phyloP scores from a whole-genome alignment of 2,888 invertebrate species.

The Drosophila heteroneura region DNA sequence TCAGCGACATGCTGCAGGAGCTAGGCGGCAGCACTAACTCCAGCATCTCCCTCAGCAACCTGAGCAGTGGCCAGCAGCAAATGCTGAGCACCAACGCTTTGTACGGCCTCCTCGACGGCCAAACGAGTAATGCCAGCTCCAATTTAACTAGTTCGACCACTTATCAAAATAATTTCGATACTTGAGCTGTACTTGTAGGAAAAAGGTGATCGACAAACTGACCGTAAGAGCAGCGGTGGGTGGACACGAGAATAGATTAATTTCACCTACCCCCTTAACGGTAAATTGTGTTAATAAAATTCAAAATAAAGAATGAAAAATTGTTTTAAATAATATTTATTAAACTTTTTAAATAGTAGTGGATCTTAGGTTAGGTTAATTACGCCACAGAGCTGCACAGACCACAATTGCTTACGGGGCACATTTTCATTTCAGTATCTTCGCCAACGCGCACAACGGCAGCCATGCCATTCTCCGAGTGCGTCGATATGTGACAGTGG shows the following conservation, averaged over 20 bases:
- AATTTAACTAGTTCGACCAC: slow-evolving; percentile 41
- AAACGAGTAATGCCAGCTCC: slow-evolving; percentile 43
- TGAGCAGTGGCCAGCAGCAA: slow-evolving; percentile 48
- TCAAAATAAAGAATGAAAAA: not conserved
- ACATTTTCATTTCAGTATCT: slow-evolving; percentile 81
- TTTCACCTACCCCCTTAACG: not conserved
- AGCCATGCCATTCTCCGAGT: slow-evolving; percentile 83
- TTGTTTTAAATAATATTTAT: not conserved
- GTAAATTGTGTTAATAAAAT: slow-evolving; percentile 3
- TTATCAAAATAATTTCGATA: slow-evolving; percentile 47
- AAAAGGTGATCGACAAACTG: not conserved
- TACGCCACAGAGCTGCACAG: slow-evolving; percentile 76
- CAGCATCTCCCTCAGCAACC: slow-evolving; percentile 45
- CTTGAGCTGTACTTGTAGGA: not conserved
- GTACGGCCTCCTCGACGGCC: slow-evolving; percentile 63
- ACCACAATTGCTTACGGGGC: slow-evolving; percentile 83
- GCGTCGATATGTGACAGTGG: slow-evolving; percentile 82
- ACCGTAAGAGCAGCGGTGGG: not conserved
- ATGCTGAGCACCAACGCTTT: slow-evolving; percentile 42
- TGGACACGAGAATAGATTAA: not conserved
- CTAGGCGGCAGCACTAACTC: slow-evolving; percentile 64
- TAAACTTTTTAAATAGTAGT: not conserved
- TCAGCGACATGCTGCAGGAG: slow-evolving; percentile 67
- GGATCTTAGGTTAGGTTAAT: not conserved
- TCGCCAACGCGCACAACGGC: slow-evolving; percentile 81